Conservation (phyloP, 2,113 vertebrate species). For the Tamias sibiricus region DNA sequence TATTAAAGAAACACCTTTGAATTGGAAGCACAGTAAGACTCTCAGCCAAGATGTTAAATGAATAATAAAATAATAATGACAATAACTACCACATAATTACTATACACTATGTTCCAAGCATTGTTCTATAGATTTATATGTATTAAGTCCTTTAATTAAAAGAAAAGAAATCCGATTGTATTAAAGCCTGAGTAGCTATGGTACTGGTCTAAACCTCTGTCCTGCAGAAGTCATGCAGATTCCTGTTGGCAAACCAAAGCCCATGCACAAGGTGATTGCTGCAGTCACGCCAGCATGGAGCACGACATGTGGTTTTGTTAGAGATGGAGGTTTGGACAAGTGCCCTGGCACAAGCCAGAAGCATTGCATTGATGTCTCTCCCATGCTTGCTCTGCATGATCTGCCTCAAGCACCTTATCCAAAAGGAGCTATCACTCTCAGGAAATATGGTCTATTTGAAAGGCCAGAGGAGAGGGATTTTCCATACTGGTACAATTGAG, state of each 20-base stretch:
- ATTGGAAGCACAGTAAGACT: background rate
- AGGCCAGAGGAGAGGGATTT: constrained; percentile 37
- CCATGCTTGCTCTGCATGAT: background rate
- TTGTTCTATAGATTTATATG: background rate
- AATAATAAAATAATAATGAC: background rate
- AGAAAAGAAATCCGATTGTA: background rate
- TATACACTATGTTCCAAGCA: background rate
- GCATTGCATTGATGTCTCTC: background rate
- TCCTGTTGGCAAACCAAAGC: background rate
- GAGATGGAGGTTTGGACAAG: background rate
- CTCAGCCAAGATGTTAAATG: background rate
- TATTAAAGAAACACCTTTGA: constrained; percentile 41
- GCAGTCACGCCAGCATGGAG: accelerated
- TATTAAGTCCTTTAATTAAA: background rate
- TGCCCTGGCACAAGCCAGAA: background rate
- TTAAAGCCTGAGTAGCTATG: background rate
- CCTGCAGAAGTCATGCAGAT: background rate
- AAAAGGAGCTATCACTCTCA: background rate
- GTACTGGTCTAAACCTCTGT: background rate
- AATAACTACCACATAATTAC: background rate
- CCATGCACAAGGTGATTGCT: background rate
- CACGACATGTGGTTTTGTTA: background rate
- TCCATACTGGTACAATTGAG: background rate
- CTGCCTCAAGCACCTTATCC: background rate
- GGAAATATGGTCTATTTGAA: background rate